phyloP scores from a whole-genome alignment of 53 echinoderm and acorn worm species.

The Pentamera pediparva region DNA sequence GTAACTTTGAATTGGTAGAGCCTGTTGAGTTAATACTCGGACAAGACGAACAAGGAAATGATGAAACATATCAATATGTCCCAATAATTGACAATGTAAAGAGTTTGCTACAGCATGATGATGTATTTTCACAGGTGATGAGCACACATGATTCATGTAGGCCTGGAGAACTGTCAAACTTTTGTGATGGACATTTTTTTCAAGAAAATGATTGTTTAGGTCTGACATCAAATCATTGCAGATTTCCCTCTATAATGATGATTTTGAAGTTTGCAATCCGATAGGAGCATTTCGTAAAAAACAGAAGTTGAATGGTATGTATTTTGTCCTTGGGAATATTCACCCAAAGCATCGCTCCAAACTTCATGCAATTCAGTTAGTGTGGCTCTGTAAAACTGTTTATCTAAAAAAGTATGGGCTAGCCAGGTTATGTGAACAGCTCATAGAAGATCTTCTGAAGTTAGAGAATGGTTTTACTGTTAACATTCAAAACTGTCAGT shows the following conservation, averaged over 20 bases:
- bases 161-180: background rate
- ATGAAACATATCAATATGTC: slow-evolving; percentile 39
- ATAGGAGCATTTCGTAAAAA: slow-evolving; percentile 23
- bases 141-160: slow-evolving; percentile 19
- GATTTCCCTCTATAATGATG: slow-evolving; percentile 39
- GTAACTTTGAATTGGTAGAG: slow-evolving; percentile 24
- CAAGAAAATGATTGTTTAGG: slow-evolving; percentile 28
- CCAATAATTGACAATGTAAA: slow-evolving; percentile 16
- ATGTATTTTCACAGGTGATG: slow-evolving; percentile 38
- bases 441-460: slow-evolving; percentile 27
- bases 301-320: slow-evolving; percentile 36
- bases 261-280: slow-evolving; percentile 42
- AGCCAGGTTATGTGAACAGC: background rate
- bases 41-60: background rate
- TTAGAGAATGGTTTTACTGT: slow-evolving; percentile 37
- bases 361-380: slow-evolving; percentile 44
- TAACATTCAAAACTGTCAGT: slow-evolving; percentile 4
- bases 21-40: slow-evolving; percentile 44
- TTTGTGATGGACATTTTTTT: slow-evolving; percentile 39
- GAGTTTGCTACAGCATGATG: slow-evolving; percentile 27
- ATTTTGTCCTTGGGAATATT: slow-evolving; percentile 41
- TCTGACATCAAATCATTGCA: background rate
- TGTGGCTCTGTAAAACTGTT: slow-evolving; percentile 9
- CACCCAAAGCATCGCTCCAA: slow-evolving; percentile 32
- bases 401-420: slow-evolving; percentile 37